Evolutionary conservation across 30 jellyfish, hydroid and myxozoan genomes (phyloP).

Genomic region (Chrysaora quinquecirrha): DNA sequence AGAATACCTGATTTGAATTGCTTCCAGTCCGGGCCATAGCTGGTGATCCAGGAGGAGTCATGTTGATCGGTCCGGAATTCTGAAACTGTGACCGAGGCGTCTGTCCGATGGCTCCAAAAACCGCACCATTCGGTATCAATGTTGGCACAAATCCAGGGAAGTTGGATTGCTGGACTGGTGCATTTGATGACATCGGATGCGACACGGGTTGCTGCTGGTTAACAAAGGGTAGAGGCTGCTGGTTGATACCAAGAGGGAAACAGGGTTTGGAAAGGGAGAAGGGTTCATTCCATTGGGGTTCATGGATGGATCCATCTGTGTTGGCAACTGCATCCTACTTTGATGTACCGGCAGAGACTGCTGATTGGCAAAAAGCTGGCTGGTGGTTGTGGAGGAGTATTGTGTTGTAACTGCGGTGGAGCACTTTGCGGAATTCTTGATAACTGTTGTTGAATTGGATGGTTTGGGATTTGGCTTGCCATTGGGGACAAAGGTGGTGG

Average conservation of each 20-base stretch:
- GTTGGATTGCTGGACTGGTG: conserved; percentile 9
- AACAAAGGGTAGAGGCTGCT: conserved; percentile 68
- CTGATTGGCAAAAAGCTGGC: conserved; percentile 43
- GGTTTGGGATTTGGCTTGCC: conserved; percentile 49
- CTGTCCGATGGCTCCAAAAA: conserved; percentile 85
- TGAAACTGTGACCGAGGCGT: conserved; percentile 61
- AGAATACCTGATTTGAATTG: conserved; percentile 55
- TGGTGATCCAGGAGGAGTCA: conserved; percentile 64
- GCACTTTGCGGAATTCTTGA: background rate
- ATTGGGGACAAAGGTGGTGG: conserved; percentile 42
- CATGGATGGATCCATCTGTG: conserved; percentile 29
- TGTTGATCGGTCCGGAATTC: conserved; percentile 11
- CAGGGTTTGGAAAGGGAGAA: background rate
- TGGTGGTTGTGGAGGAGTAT: conserved; percentile 34
- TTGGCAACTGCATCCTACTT: conserved; percentile 33
- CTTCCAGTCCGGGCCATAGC: conserved; percentile 28
- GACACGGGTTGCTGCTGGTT: conserved; percentile 43
- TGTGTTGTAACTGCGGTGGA: background rate
- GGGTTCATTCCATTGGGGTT: conserved; percentile 14
- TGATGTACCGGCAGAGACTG: conserved; percentile 5
- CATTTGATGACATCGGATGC: conserved; percentile 10
- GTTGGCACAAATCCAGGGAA: conserved; percentile 67
- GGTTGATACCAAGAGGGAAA: conserved; percentile 43
- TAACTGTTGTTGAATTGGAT: conserved; percentile 55
- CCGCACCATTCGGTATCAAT: conserved; percentile 59